phyloP scores from a whole-genome alignment of 2,888 invertebrate genomes.

The Arge pagana region DNA sequence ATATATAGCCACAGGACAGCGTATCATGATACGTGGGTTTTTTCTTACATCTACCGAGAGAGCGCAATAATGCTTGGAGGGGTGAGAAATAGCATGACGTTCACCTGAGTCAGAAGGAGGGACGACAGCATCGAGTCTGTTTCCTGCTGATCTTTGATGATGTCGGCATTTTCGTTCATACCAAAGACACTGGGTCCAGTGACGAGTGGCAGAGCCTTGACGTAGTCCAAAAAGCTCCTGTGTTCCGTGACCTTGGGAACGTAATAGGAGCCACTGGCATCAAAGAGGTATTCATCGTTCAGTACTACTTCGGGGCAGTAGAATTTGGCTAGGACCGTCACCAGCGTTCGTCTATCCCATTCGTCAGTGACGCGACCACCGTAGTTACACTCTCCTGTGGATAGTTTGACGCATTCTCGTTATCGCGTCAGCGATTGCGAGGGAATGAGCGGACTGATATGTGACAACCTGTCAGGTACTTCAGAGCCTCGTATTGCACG shows the following conservation, averaged over 20 bases:
- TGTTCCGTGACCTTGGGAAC: conserved; percentile 76
- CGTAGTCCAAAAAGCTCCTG: conserved; percentile 70
- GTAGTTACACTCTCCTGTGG: conserved; percentile 88
- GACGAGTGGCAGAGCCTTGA: conserved; percentile 74
- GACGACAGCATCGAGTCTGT: conserved; percentile 76
- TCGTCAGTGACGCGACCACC: conserved; percentile 96
- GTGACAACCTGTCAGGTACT: conserved; percentile 75
- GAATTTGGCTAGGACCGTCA: conserved; percentile 80
- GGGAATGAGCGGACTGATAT: not conserved
- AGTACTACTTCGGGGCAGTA: conserved; percentile 74
- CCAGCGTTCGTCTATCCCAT: conserved; percentile 89
- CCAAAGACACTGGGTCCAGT: conserved; percentile 87
- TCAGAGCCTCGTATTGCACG: conserved; percentile 83
- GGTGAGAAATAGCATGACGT: not conserved
- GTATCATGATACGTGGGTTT: too few relatives aligned
- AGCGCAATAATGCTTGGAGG: not conserved
- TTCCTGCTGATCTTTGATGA: conserved; percentile 89
- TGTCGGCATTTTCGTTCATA: conserved; percentile 90
- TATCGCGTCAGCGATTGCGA: not conserved
- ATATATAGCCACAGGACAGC: too few relatives aligned
- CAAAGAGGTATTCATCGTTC: conserved; percentile 54
- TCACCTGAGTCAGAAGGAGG: conserved; percentile 78
- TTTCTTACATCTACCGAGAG: conserved; percentile 14
- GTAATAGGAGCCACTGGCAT: conserved; percentile 66
- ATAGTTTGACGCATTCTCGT: conserved; percentile 18